These are phyloP conservation scores for Stegostoma tigrinum DNA, from an alignment of 2,113 vertebrate genomes.

Conservation along the genomic window DNA sequence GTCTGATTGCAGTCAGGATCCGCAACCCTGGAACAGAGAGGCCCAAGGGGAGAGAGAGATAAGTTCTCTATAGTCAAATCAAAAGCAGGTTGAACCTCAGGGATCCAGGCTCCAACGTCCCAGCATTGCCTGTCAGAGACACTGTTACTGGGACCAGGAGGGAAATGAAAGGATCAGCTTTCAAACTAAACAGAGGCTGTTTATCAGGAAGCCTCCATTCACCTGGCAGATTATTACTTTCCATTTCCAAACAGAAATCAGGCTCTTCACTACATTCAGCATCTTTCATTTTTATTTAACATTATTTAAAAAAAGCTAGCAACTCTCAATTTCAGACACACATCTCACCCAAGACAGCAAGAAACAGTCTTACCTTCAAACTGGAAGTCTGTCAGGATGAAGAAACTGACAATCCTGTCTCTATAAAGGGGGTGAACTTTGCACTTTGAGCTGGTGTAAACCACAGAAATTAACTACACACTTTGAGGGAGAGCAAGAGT, in stretches of 20 bases:
- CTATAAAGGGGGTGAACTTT: not conserved
- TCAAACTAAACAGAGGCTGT: not conserved
- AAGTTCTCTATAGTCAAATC: not conserved
- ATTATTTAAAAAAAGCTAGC: not conserved
- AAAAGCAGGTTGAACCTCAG: not conserved
- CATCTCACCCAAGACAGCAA: not conserved
- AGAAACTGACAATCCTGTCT: not conserved
- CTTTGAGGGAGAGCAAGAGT: not conserved
- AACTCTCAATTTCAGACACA: not conserved
- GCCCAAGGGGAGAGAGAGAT: not conserved
- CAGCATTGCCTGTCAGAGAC: not conserved
- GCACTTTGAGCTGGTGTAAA: slow-evolving; percentile 15
- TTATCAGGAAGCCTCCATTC: not conserved
- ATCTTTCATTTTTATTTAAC: not conserved
- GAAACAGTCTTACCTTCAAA: not conserved
- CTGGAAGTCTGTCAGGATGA: not conserved
- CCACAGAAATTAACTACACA: not conserved
- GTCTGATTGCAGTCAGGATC: not conserved
- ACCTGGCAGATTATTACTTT: not conserved
- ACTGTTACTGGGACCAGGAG: too few species aligned
- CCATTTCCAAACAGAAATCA: too few species aligned
- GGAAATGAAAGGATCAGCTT: too few species aligned
- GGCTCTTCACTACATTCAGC: not conserved
- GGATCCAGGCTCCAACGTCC: not conserved
- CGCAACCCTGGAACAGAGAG: not conserved